These are phyloP conservation scores for Orestias chungarensis DNA, from an alignment of 2,797 vertebrate species.

Conservation along the genomic window DNA sequence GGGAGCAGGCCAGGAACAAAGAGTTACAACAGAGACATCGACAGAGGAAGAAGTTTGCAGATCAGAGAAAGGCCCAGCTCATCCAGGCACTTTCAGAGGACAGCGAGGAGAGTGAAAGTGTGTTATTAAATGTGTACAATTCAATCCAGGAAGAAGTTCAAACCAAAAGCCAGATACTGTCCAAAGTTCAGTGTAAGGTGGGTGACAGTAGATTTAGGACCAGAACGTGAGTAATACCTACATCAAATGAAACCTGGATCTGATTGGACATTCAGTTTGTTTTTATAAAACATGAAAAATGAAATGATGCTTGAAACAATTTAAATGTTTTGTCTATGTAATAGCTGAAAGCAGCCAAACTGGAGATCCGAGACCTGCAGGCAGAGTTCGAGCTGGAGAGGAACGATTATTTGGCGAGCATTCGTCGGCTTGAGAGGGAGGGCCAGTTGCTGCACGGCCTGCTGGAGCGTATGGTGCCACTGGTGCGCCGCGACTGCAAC, in stretches of 20 bases:
- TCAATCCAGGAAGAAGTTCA: constrained; percentile 90
- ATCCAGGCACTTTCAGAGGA: constrained; percentile 80
- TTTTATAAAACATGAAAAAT: background rate
- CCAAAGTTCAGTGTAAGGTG: constrained; percentile 88
- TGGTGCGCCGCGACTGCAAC: constrained; percentile 87
- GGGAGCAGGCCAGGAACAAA: constrained; percentile 88
- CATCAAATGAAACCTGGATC: background rate
- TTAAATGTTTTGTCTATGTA: background rate
- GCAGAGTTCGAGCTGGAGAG: constrained; percentile 88
- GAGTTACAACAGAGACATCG: constrained; percentile 84
- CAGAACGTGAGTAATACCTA: background rate
- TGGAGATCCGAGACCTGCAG: constrained; percentile 90
- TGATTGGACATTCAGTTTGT: background rate
- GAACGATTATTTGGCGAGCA: constrained; percentile 85
- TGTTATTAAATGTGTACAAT: constrained; percentile 85
- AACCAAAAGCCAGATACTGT: constrained; percentile 85
- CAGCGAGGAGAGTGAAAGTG: constrained; percentile 81
- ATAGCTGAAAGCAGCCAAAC: constrained; percentile 86
- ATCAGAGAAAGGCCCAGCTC: constrained; percentile 84
- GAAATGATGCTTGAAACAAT: background rate
- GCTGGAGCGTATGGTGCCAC: constrained; percentile 84
- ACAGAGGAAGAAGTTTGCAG: constrained; percentile 79
- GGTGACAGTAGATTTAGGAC: constrained; percentile 11
- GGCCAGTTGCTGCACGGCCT: constrained; percentile 83
- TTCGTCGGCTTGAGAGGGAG: constrained; percentile 84